Evolutionary conservation across 1,140 invertebrate genomes (phyloP), one percentile per base, ranked within the genome.

Genomic region (Tribolium castaneum): DNA sequence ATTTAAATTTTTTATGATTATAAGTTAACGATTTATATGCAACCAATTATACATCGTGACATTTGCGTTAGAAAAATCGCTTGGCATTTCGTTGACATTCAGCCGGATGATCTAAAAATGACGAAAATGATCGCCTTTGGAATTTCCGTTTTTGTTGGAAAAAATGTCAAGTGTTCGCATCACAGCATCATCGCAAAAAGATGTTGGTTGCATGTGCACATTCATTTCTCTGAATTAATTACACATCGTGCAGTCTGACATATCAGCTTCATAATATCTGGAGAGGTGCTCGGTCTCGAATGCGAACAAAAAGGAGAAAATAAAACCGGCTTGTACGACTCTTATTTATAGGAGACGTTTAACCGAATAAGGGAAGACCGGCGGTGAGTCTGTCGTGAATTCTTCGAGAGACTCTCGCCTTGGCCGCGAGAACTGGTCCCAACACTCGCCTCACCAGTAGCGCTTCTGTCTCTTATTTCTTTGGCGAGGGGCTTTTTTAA

Each of bases 301-400:
- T 34, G 74, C 52, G 54, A 51, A 56, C 45, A 73, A 73, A 73
- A 73, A 51, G 39, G 71, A 73, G 54, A 77, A 56, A 45, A 71
- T 70, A 72, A 70, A 78, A 79, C 78, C 73, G 73, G 78, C 73
- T 70, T 76, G 78, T 72, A 70, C 78, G 54, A 76, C 49, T 76
- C 76, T 80, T 80, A 80, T 80, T 80, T 80, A 80, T 80, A 78
- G 73, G 62, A 71, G 62, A 73, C 70, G 74, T 76, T 76, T 78
- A 77, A 78, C 79, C 79, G 79, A 80, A 80, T 78, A 80, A 80
- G 79, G 79, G 79, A 80, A 80, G 76, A 80, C 79, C 72, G 70
- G 76, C 66, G 50, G 70, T 50, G 75, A 70, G 35, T 74, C 54
- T 51, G 74, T 71, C 74, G 78, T 70, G 70, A 66, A 79, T 79